A percentile compares a stretch with the other conserved stretches of the same genome.
Evolutionary conservation across 2,888 invertebrate species (phyloP).

Genomic region (Tetramorium bicarinatum): DNA sequence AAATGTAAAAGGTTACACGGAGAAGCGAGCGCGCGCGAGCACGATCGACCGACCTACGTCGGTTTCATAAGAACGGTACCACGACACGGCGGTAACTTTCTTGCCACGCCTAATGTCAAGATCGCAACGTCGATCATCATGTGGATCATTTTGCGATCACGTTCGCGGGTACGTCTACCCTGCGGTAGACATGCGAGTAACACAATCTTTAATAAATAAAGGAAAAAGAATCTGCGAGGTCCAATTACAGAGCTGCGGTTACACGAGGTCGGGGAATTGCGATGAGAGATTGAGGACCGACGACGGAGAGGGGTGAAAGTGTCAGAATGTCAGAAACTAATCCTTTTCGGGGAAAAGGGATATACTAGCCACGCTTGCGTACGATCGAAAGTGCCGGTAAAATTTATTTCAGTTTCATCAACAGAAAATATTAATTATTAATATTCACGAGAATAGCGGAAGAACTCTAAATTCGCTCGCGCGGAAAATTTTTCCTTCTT

Average conservation of each 20-base stretch:
- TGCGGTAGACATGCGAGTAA: neutral
- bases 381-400: too few relatives aligned
- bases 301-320: too few relatives aligned
- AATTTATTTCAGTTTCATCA: too few relatives aligned
- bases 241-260: neutral
- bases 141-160: slow-evolving; percentile 9
- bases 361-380: too few relatives aligned
- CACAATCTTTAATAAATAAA: neutral
- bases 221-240: neutral
- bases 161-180: too few relatives aligned
- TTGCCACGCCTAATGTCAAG: slow-evolving; percentile 75
- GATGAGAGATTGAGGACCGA: neutral
- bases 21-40: slow-evolving; percentile 45
- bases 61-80: slow-evolving; percentile 62
- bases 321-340: too few relatives aligned
- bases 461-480: too few relatives aligned
- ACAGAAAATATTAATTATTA: too few relatives aligned
- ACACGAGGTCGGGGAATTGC: neutral
- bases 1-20: slow-evolving; percentile 71
- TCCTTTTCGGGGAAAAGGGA: too few relatives aligned
- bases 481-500: too few relatives aligned
- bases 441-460: too few relatives aligned
- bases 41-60: slow-evolving; percentile 62
- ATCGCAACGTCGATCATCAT: slow-evolving; percentile 58
- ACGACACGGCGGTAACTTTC: slow-evolving; percentile 54